These are phyloP conservation scores for Urocolius indicus DNA, from an alignment of 2,113 vertebrate species.

Conservation along the genomic window DNA sequence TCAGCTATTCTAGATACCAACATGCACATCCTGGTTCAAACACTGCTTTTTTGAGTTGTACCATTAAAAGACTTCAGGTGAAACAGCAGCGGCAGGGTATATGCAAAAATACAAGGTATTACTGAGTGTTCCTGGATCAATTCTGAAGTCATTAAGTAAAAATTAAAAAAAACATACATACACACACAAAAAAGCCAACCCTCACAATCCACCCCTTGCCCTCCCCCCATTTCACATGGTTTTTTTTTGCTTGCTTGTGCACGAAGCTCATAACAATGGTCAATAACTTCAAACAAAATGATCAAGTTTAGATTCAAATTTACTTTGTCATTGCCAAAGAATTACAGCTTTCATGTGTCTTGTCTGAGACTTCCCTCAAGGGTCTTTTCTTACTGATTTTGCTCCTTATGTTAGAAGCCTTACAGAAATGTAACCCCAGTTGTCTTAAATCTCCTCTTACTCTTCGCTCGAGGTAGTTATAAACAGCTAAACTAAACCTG, in stretches of 20 bases:
- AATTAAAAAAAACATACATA: neutral
- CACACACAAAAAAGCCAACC: neutral
- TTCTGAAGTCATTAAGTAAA: neutral
- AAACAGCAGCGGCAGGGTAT: neutral
- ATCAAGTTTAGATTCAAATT: neutral
- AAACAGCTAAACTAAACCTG: neutral
- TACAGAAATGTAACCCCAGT: neutral
- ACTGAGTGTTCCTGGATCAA: neutral
- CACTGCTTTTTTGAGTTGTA: neutral
- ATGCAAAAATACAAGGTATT: neutral
- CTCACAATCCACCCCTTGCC: no score
- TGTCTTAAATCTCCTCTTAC: neutral
- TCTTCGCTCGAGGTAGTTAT: neutral
- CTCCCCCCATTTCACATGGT: accelerated
- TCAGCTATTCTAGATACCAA: neutral
- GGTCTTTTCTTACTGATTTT: neutral
- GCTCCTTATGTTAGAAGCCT: neutral
- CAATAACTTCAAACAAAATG: neutral
- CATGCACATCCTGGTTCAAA: neutral
- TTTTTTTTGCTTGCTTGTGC: neutral
- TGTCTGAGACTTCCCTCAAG: neutral
- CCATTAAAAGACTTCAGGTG: neutral
- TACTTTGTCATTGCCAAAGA: neutral
- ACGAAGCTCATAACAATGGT: neutral
- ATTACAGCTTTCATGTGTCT: neutral